Base-by-base conservation (phyloP, 2,888 invertebrate genomes). In the Lapara coniferarum region DNA sequence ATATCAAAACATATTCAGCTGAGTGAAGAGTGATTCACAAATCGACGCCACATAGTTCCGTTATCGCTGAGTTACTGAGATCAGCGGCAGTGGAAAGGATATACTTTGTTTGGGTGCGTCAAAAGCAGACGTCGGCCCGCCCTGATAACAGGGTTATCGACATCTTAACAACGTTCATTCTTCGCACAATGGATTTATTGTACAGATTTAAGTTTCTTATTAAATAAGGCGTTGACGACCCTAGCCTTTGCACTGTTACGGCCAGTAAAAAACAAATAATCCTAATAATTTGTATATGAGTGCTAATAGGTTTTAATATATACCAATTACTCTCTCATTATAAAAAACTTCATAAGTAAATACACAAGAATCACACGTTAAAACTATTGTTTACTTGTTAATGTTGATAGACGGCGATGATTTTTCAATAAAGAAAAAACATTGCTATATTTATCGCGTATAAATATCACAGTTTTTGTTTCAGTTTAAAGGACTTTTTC, bases 1-100 rank as follows among this genome's bases (percentile, higher is more conserved):
- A 46, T 44, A 44, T 59, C 59, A 59, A 46, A 59, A 59, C 44
- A 46, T 16, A 59, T 10, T 16, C 46, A 16, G 6, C n/a, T 12
- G 10, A 59, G 8, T 59, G 10, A n/a, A 19, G 55, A 14, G 46
- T 59, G 59, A 59, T 59, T 59, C 46, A 59, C 59, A 46, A 59
- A 59, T 59, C 44, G 46, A 44, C 37, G 37, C n/a, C 58, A n/a
- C 46, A 55, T 55, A 44, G n/a, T 46, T 59, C 12, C 16, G 16
- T 46, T 46, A 46, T 59, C 59, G 10, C 16, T n/a, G 44, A 16
- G 59, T 44, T 46, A 16, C 10, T 0, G 59, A 59, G 59, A 46
- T 46, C 16, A 59, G 44, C 10, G 30, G 7, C 53, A 53, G n/a
- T 53, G 5, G n/a, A n/a, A 19, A 16, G 37, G 8, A 37, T 25